Percentiles rank a stretch among this genome's conserved stretches.
phyloP scores from a whole-genome alignment of 2,888 invertebrate genomes.

The Tiliacea aurago region DNA sequence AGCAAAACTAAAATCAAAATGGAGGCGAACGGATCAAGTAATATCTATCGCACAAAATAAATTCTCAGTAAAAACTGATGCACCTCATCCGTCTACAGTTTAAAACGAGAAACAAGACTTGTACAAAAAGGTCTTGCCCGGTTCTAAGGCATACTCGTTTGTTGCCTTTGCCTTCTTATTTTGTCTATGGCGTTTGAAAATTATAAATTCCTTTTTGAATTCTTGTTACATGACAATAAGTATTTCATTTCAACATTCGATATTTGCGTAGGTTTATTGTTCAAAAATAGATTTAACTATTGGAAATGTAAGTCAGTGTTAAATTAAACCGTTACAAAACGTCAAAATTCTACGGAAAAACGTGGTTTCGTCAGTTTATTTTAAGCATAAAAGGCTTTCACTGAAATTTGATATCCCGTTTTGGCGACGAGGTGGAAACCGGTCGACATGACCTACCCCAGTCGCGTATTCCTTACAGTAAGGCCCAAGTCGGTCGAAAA shows the following conservation, averaged over 20 bases:
- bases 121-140: constrained; percentile 67
- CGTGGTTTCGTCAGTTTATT: constrained; percentile 1
- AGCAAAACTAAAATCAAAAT: constrained; percentile 86
- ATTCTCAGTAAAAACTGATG: constrained; percentile 84
- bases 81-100: constrained; percentile 77
- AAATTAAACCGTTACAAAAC: not conserved
- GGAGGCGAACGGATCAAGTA: constrained; percentile 75
- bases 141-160: constrained; percentile 66
- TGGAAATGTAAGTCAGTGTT: not conserved
- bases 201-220: constrained; percentile 44
- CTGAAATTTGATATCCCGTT: constrained; percentile 62
- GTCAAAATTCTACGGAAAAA: not conserved
- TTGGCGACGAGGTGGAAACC: constrained; percentile 57
- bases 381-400: constrained; percentile 59
- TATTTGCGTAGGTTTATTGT: not conserved
- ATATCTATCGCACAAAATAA: constrained; percentile 61
- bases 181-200: constrained; percentile 63
- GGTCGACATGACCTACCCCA: constrained; percentile 64
- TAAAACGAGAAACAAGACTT: constrained; percentile 80
- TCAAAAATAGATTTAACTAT: not conserved
- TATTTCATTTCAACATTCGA: constrained; percentile 13
- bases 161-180: constrained; percentile 64
- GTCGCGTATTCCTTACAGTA: constrained; percentile 50
- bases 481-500: constrained; percentile 40
- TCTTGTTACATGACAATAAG: constrained; percentile 15